Evolutionary conservation across 2,888 invertebrate genomes (phyloP).

Genomic region (Bombylius discolor): DNA sequence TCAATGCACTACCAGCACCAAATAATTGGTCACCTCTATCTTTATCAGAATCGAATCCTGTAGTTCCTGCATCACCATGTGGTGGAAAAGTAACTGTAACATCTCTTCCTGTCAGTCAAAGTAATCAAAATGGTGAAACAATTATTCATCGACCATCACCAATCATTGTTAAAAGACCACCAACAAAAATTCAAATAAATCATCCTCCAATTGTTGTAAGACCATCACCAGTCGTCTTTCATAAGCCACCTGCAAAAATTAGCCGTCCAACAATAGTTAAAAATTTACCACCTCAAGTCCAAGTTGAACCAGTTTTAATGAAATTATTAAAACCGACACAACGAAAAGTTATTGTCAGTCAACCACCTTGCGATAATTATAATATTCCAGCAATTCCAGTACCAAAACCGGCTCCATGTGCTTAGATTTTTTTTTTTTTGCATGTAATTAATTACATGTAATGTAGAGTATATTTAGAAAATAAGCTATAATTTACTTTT

Average conservation of each 20-base stretch:
- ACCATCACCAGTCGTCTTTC: conserved; percentile 35
- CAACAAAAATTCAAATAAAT: conserved; percentile 32
- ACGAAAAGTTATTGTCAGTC: neutral
- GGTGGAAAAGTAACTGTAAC: neutral
- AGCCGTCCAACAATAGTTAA: conserved; percentile 30
- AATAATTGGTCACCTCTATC: too few species aligned
- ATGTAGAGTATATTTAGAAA: too few species aligned
- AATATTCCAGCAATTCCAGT: too few species aligned
- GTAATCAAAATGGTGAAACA: conserved; percentile 20
- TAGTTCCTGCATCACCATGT: neutral
- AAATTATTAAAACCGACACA: conserved; percentile 25
- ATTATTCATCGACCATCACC: conserved; percentile 33
- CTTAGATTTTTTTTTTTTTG: too few species aligned
- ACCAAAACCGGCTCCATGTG: neutral
- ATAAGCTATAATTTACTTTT: too few species aligned
- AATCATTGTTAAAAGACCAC: conserved; percentile 34
- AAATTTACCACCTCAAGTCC: conserved; percentile 31
- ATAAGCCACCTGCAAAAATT: conserved; percentile 34
- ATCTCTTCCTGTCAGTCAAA: neutral
- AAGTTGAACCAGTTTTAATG: conserved; percentile 33
- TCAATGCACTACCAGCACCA: too few species aligned
- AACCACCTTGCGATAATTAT: neutral
- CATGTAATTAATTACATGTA: too few species aligned
- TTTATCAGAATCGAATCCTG: too few species aligned
- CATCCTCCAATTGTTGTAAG: conserved; percentile 34